Evolutionary conservation across 1,140 invertebrate genomes (phyloP), one percentile per base, ranked within the genome.

Genomic region (Geopemphigus sp.): DNA sequence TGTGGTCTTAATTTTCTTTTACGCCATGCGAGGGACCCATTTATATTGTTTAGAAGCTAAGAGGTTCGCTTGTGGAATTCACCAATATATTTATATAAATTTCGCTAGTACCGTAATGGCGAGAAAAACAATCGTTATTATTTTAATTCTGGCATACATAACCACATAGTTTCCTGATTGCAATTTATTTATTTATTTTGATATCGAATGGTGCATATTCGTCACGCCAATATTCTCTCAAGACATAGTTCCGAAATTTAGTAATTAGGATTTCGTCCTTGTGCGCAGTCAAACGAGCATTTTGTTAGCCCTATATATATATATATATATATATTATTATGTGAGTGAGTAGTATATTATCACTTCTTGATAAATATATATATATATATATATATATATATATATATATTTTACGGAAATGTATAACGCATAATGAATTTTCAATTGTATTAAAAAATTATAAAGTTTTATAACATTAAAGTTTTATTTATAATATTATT

Each of bases 1-100:
- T 78, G 74, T 50, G 57, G 57, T 61, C 74, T 78, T 78, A 78
- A 78, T 78, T 78, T 78, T 78, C 74, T 78, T 78, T 78, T 78
- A 78, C 39, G 57, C 39, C 39, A 50, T 78, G 74, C 74, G 57
- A 24, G 73, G 57, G 74, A 78, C 32, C 57, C 45, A 59, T 78
- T 78, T 78, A 78, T 78, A 78, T 78, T 78, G 74, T 78, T 78
- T 78, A 78, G 39, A 24, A 63, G 57, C 74, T 59, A 78, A 78
- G 53, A 78, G 32, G 22, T 29, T 47, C 57, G 14, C 57, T 26
- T 78, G 50, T 19, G 39, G 11, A 78, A 61, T 26, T 61, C 22
- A 10, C 39, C 22, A n/a, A 63, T 78, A 78, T 50, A 50, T 1
- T 1, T 50, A 50, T 15, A 78, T 50, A 63, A 39, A 78, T 78